Percentiles rank a stretch among this genome's conserved stretches.
Conservation (phyloP, 2,113 vertebrate genomes). For the Phocoena phocoena region DNA sequence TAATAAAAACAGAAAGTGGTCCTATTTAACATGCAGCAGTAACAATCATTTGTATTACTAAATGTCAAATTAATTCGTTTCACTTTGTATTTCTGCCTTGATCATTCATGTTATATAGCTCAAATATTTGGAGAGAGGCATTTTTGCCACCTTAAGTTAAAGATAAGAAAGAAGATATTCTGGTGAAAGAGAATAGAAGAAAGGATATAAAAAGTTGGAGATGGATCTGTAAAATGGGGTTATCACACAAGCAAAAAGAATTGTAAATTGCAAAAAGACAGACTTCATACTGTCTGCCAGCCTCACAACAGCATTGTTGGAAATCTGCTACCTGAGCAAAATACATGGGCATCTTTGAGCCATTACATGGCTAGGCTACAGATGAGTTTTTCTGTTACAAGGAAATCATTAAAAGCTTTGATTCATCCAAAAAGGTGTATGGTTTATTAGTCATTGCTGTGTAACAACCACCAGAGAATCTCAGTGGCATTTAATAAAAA, state of each 20-base stretch:
- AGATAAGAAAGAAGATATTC: slow-evolving; percentile 13
- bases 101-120: neutral
- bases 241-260: neutral
- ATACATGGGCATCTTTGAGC: neutral
- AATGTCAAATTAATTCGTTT: neutral
- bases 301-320: neutral
- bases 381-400: neutral
- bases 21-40: neutral
- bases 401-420: neutral
- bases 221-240: neutral
- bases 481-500: neutral
- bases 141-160: neutral
- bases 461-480: neutral
- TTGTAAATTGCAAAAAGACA: neutral
- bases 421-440: neutral
- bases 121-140: neutral
- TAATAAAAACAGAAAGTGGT: neutral
- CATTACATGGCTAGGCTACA: neutral
- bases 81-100: neutral
- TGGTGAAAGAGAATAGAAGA: slow-evolving; percentile 8
- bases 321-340: neutral
- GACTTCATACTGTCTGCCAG: neutral
- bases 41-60: neutral
- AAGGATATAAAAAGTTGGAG: neutral
- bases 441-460: neutral